Percentiles rank a stretch among this genome's conserved stretches.
Conservation (phyloP, 1,140 invertebrate species). For the Drosophila nannoptera region DNA sequence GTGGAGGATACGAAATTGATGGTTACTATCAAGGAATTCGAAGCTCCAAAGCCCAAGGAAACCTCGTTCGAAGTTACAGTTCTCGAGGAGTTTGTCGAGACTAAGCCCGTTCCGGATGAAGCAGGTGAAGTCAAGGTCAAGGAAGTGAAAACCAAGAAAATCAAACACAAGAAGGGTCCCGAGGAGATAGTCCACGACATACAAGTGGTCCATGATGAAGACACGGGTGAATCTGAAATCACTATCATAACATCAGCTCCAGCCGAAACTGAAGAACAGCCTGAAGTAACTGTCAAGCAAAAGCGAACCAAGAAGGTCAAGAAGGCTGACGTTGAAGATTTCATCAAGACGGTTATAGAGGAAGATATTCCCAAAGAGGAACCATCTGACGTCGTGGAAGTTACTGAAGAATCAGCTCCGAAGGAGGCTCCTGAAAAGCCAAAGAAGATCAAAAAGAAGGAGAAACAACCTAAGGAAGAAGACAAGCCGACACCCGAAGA, state of each 20-base stretch:
- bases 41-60: slow-evolving; percentile 67
- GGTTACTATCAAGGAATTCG: slow-evolving; percentile 60
- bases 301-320: slow-evolving; percentile 68
- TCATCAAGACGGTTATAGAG: slow-evolving; percentile 56
- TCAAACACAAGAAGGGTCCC: slow-evolving; percentile 64
- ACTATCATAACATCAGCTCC: slow-evolving; percentile 65
- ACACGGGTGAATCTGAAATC: slow-evolving; percentile 67
- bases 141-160: slow-evolving; percentile 70
- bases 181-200: slow-evolving; percentile 63
- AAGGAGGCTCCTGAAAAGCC: slow-evolving; percentile 29
- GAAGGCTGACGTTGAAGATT: slow-evolving; percentile 65
- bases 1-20: slow-evolving; percentile 48
- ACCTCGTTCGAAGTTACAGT: slow-evolving; percentile 53
- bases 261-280: slow-evolving; percentile 45
- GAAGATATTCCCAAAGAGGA: slow-evolving; percentile 55
- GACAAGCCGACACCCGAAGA: slow-evolving; percentile 25
- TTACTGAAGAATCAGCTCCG: slow-evolving; percentile 20
- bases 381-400: slow-evolving; percentile 17
- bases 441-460: slow-evolving; percentile 41
- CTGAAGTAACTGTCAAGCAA: slow-evolving; percentile 48
- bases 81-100: slow-evolving; percentile 59
- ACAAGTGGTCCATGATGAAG: slow-evolving; percentile 70
- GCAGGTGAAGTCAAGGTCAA: slow-evolving; percentile 59
- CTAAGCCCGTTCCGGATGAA: slow-evolving; percentile 43
- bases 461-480: slow-evolving; percentile 16